Conservation (phyloP, 2,888 invertebrate species). For the Cosmopolites sordidus region DNA sequence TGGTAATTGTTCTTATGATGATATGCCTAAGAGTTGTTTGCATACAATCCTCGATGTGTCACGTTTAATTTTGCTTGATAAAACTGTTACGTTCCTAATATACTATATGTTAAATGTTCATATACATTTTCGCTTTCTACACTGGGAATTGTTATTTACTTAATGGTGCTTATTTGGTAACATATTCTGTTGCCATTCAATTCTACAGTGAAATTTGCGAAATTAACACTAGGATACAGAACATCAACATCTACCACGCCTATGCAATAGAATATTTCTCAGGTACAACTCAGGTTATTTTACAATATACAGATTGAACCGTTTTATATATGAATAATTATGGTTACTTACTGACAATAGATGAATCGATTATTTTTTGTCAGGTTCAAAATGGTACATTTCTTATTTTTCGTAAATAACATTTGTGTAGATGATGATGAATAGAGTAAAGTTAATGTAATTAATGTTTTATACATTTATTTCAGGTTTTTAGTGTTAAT, state of each 20-base stretch:
- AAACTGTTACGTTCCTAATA: constrained; percentile 15
- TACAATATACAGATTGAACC: constrained; percentile 5
- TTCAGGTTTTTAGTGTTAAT: constrained; percentile 12
- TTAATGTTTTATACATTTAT: constrained; percentile 12
- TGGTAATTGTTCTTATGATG: constrained; percentile 1
- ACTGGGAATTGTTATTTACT: constrained; percentile 17
- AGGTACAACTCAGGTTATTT: constrained; percentile 49
- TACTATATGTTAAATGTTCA: constrained; percentile 19
- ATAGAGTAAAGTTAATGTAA: constrained; percentile 15
- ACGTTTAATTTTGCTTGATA: constrained; percentile 11
- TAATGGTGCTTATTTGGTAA: constrained; percentile 19
- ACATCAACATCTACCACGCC: constrained; percentile 37
- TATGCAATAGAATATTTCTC: constrained; percentile 40
- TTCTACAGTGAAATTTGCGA: constrained; percentile 22
- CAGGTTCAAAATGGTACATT: neutral
- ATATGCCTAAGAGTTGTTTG: constrained; percentile 4
- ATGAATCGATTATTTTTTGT: constrained; percentile 1
- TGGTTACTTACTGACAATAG: constrained; percentile 17
- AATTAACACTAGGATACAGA: constrained; percentile 9
- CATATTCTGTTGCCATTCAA: constrained; percentile 14
- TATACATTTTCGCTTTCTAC: constrained; percentile 8
- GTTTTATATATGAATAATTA: neutral
- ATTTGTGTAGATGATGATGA: constrained; percentile 25
- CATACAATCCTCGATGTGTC: constrained; percentile 5
- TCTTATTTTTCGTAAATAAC: neutral